Evolutionary conservation across 2,888 invertebrate genomes (phyloP).

Genomic region (Stenchaetothrips biformis): DNA sequence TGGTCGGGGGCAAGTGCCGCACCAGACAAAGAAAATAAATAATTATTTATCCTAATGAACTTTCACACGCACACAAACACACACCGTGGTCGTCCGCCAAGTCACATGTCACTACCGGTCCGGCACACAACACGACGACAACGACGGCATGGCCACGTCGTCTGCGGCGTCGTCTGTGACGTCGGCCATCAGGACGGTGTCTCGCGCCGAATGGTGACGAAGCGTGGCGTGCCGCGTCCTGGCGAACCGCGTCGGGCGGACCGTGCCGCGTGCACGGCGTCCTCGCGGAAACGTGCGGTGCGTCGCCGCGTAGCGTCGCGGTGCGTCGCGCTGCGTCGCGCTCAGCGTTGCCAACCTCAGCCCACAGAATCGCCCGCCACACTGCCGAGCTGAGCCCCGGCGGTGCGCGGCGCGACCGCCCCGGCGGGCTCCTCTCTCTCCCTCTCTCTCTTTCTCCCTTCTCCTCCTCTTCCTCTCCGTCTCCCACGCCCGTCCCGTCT

Average conservation of each 20-base stretch:
- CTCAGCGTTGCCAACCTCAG: background rate
- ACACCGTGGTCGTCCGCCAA: background rate
- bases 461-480: background rate
- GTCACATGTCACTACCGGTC: conserved; percentile 7
- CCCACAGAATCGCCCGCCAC: background rate
- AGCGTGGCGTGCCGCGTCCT: background rate
- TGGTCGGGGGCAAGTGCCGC: background rate
- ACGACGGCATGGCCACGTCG: background rate
- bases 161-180: background rate
- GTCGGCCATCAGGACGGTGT: background rate
- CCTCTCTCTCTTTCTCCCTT: background rate
- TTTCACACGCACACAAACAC: background rate
- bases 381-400: background rate
- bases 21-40: background rate
- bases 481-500: too few relatives aligned
- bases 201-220: background rate
- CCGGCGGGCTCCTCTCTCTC: background rate
- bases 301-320: too few relatives aligned
- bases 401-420: background rate
- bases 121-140: background rate
- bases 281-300: too few relatives aligned
- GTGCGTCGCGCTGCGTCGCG: background rate
- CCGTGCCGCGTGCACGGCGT: too few relatives aligned
- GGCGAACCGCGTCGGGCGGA: background rate
- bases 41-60: background rate